phyloP scores from a whole-genome alignment of 1,140 invertebrate genomes.

The Zaprionus camerounensis region DNA sequence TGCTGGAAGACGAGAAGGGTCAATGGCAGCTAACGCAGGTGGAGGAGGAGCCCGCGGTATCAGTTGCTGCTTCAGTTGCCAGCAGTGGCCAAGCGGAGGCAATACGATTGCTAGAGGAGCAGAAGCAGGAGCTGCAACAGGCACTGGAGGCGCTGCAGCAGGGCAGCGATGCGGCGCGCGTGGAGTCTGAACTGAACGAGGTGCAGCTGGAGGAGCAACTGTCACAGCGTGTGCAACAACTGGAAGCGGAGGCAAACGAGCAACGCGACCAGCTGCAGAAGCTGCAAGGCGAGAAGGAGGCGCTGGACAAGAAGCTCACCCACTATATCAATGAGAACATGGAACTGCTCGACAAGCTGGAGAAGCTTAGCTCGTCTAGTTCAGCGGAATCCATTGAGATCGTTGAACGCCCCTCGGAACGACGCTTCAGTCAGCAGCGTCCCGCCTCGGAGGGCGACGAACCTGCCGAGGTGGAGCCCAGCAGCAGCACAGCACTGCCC shows the following conservation, averaged over 20 bases:
- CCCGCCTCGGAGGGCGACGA: constrained; percentile 41
- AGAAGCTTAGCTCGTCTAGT: constrained; percentile 88
- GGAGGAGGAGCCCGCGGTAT: constrained; percentile 41
- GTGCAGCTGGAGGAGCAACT: constrained; percentile 88
- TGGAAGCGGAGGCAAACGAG: constrained; percentile 86
- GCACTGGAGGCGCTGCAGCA: constrained; percentile 58
- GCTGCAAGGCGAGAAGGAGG: constrained; percentile 85
- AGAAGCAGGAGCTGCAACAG: constrained; percentile 69
- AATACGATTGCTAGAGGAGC: constrained; percentile 73
- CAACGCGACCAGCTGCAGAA: constrained; percentile 82
- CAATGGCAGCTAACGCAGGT: constrained; percentile 89
- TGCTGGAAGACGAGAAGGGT: constrained; percentile 95
- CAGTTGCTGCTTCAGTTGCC: neutral
- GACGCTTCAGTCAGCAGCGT: constrained; percentile 85
- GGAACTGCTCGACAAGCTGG: constrained; percentile 88
- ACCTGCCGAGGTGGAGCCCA: neutral
- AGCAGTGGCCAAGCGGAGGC: constrained; percentile 51
- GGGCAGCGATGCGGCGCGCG: constrained; percentile 82
- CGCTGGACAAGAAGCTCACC: constrained; percentile 86
- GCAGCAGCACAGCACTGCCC: constrained; percentile 34
- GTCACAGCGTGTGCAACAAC: constrained; percentile 58
- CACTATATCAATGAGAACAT: constrained; percentile 88
- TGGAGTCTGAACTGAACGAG: constrained; percentile 88
- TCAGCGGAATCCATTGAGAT: constrained; percentile 89
- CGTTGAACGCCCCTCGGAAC: constrained; percentile 87